These are phyloP conservation scores for Patagioenas fasciata DNA, from an alignment of 2,113 vertebrate genomes.

Conservation along the genomic window DNA sequence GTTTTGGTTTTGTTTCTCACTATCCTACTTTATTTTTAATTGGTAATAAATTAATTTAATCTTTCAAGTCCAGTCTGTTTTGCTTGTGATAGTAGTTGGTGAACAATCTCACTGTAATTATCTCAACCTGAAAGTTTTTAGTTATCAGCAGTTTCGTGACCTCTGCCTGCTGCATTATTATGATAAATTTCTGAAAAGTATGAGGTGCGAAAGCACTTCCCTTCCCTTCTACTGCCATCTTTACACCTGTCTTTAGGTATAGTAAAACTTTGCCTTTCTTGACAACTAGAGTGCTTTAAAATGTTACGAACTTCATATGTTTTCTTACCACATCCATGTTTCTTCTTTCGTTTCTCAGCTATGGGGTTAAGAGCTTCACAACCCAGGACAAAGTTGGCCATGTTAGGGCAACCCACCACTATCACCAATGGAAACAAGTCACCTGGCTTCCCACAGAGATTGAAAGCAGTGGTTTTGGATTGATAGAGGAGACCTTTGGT, in stretches of 20 bases:
- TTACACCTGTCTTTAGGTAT: neutral
- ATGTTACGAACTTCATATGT: neutral
- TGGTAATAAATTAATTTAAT: neutral
- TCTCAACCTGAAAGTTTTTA: neutral
- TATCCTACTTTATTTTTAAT: neutral
- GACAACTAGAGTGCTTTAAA: neutral
- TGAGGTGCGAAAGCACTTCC: neutral
- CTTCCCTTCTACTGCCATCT: neutral
- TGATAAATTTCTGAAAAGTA: neutral
- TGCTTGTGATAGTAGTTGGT: neutral
- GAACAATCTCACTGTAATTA: neutral
- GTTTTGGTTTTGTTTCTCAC: neutral
- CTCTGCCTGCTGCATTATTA: neutral
- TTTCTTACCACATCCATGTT: neutral
- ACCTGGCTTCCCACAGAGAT: neutral
- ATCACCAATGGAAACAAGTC: neutral
- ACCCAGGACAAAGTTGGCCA: fast-evolving
- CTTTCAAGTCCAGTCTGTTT: neutral
- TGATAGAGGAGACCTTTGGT: neutral
- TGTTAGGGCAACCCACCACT: neutral
- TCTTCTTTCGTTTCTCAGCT: neutral
- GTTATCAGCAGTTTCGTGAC: neutral
- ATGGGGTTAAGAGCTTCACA: neutral
- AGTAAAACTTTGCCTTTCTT: neutral
- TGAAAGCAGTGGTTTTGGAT: neutral